A percentile compares a stretch with the other conserved stretches of the same genome.
Evolutionary conservation across 2,888 invertebrate species (phyloP).

Genomic region (Fissipunctia ypsillon): DNA sequence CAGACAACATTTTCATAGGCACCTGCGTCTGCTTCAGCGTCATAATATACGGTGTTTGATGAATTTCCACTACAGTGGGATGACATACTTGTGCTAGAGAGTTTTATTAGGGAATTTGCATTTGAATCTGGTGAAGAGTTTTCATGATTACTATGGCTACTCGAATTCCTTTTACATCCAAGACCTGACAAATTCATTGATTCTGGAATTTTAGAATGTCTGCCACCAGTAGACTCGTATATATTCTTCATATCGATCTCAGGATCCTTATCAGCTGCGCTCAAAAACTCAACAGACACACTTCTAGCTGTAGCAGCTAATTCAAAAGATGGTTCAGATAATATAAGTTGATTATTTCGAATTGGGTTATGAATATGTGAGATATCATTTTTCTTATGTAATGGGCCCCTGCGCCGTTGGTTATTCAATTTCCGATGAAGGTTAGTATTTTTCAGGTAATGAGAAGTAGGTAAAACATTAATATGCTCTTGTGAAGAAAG

Average conservation of each 20-base stretch:
- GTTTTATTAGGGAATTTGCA: constrained; percentile 76
- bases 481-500: constrained; percentile 90
- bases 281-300: constrained; percentile 92
- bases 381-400: constrained; percentile 92
- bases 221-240: constrained; percentile 92
- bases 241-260: constrained; percentile 93
- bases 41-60: constrained; percentile 88
- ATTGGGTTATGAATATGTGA: constrained; percentile 94
- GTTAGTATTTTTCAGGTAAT: constrained; percentile 88
- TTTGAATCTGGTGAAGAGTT: constrained; percentile 78
- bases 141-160: constrained; percentile 75
- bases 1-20: constrained; percentile 87
- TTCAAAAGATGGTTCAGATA: constrained; percentile 85
- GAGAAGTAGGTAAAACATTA: constrained; percentile 85
- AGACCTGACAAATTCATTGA: constrained; percentile 88
- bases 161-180: constrained; percentile 86
- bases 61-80: constrained; percentile 88
- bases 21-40: constrained; percentile 85
- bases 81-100: constrained; percentile 88
- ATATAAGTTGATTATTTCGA: constrained; percentile 82
- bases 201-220: constrained; percentile 90
- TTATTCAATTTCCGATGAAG: constrained; percentile 92
- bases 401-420: constrained; percentile 92
- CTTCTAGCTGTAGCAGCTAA: constrained; percentile 91
- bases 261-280: constrained; percentile 92